Percentiles rank a stretch among this genome's conserved stretches.
Conservation (phyloP, 1,140 invertebrate species). For the Lordiphosa mommai region DNA sequence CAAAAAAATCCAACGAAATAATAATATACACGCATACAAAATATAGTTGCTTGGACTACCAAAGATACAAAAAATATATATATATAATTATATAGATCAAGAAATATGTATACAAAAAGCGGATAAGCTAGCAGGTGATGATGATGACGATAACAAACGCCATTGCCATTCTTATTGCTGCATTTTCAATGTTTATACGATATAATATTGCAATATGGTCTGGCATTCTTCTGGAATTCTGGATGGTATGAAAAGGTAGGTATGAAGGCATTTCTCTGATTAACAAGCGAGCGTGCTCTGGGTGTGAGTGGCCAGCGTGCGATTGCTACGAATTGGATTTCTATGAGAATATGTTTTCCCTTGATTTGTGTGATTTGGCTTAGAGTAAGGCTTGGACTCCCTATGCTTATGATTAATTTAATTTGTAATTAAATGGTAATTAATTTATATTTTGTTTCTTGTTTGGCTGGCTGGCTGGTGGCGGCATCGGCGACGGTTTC, state of each 20-base stretch:
- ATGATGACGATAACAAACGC: not conserved
- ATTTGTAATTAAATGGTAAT: conserved; percentile 66
- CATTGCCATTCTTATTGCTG: not conserved
- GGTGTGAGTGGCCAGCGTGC: conserved; percentile 21
- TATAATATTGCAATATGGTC: not conserved
- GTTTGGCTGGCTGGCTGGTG: conserved; percentile 58
- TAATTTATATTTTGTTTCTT: conserved; percentile 71
- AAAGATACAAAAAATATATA: conserved; percentile 41
- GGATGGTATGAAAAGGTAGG: too few relatives aligned
- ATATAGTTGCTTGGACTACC: conserved; percentile 41
- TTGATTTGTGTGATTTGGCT: conserved; percentile 50
- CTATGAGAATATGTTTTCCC: conserved; percentile 42
- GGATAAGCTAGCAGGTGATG: not conserved
- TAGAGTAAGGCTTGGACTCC: conserved; percentile 69
- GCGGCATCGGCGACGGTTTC: conserved; percentile 13
- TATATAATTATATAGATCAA: conserved; percentile 8
- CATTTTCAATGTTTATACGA: not conserved
- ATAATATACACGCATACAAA: conserved; percentile 53
- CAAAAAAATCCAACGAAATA: conserved; percentile 64
- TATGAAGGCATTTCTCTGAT: not conserved
- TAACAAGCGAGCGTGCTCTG: not conserved
- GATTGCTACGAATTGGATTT: conserved; percentile 50
- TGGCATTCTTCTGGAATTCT: too few relatives aligned
- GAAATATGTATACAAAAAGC: conserved; percentile 1
- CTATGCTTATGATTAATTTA: conserved; percentile 68